phyloP scores from a whole-genome alignment of 2,797 vertebrate genomes.

The Zalophus californianus region DNA sequence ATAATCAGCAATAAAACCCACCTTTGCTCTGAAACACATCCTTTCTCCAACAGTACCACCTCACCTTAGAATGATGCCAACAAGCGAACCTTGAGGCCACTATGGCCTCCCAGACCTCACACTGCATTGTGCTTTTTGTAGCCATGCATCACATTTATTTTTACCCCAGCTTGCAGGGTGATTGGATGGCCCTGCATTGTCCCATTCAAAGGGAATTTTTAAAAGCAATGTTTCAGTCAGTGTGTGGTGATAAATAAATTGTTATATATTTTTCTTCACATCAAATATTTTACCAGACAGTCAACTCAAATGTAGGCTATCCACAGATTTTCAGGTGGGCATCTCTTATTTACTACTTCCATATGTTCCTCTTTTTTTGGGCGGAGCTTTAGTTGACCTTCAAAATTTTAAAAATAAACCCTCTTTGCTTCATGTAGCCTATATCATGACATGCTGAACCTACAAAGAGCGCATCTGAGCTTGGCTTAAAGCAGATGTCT shows the following conservation, averaged over 20 bases:
- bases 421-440: background rate
- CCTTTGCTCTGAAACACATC: background rate
- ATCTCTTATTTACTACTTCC: background rate
- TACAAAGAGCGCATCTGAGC: background rate
- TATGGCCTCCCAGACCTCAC: background rate
- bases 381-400: background rate
- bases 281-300: background rate
- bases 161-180: background rate
- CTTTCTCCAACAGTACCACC: background rate
- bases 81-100: background rate
- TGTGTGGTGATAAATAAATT: background rate
- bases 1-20: background rate
- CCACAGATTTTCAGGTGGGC: background rate
- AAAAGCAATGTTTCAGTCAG: background rate
- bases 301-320: background rate
- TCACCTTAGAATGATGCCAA: background rate
- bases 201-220: background rate
- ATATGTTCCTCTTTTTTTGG: background rate
- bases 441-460: background rate
- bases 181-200: background rate
- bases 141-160: background rate
- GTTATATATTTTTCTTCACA: background rate
- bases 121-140: background rate
- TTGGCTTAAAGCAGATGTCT: slow-evolving; percentile 70
- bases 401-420: background rate